phyloP scores from a whole-genome alignment of 2,797 vertebrate species.

The Microctenopoma lineatum region DNA sequence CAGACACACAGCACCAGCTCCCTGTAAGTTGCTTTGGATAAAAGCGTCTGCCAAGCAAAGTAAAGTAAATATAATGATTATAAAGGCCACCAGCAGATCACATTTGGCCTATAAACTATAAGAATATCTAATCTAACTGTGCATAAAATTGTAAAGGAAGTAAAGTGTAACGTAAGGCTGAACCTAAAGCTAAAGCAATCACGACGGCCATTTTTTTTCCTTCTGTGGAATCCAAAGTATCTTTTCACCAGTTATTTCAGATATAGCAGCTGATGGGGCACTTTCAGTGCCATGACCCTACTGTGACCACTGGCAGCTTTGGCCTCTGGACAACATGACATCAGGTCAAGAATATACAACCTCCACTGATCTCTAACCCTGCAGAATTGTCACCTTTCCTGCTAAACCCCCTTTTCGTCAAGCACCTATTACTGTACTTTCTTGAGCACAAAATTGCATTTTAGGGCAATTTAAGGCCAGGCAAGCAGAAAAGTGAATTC shows the following conservation, averaged over 20 bases:
- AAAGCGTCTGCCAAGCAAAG: too few relatives aligned
- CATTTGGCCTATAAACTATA: neutral
- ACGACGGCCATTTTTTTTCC: too few relatives aligned
- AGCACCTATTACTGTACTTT: slow-evolving; percentile 42
- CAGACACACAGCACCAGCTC: too few relatives aligned
- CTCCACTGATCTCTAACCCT: slow-evolving; percentile 32
- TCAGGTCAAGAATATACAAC: slow-evolving; percentile 51
- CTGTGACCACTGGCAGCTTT: slow-evolving; percentile 30
- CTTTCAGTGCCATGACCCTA: slow-evolving; percentile 42
- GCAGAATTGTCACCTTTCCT: slow-evolving; percentile 43
- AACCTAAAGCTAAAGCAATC: too few relatives aligned
- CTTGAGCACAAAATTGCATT: slow-evolving; percentile 59
- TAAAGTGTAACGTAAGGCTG: too few relatives aligned
- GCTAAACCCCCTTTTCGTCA: slow-evolving; percentile 46
- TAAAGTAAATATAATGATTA: neutral
- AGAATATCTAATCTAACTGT: neutral
- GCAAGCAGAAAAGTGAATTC: slow-evolving; percentile 54
- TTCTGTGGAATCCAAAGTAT: slow-evolving; percentile 54
- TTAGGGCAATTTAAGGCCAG: slow-evolving; percentile 55
- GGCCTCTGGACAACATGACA: slow-evolving; percentile 47
- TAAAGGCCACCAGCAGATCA: slow-evolving; percentile 3
- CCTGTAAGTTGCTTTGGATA: too few relatives aligned
- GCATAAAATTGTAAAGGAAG: too few relatives aligned
- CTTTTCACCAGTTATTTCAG: slow-evolving; percentile 54
- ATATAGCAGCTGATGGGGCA: slow-evolving; percentile 40